Evolutionary conservation across 2,888 invertebrate species (phyloP).

Genomic region (Lasioglossum pauxillum): DNA sequence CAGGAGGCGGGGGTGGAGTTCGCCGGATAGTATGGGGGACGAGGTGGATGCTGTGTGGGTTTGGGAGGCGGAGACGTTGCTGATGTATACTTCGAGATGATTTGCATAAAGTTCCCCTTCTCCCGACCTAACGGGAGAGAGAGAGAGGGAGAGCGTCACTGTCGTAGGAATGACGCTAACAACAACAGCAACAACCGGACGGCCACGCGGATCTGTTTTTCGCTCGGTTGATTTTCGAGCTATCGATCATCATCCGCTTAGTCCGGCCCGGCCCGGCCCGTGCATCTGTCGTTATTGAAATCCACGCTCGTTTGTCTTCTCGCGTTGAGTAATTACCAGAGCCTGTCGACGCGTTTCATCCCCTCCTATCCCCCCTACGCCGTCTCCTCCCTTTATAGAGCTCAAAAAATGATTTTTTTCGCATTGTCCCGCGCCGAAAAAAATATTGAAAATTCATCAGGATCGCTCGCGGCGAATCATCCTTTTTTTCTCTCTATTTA

Average conservation of each 20-base stretch:
- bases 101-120: constrained; percentile 70
- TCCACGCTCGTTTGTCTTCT: constrained; percentile 61
- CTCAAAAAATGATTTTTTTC: constrained; percentile 13
- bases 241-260: constrained; percentile 53
- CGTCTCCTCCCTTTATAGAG: background rate
- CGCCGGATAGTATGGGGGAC: background rate
- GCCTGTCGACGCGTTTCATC: constrained; percentile 38
- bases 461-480: background rate
- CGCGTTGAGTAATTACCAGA: constrained; percentile 59
- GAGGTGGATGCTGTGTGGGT: background rate
- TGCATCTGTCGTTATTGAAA: constrained; percentile 58
- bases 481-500: background rate
- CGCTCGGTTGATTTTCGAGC: constrained; percentile 56
- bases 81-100: constrained; percentile 65
- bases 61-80: constrained; percentile 40
- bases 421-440: background rate
- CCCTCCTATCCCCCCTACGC: constrained; percentile 3
- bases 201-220: constrained; percentile 44
- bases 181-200: background rate
- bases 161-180: background rate
- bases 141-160: background rate
- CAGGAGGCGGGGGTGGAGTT: constrained; percentile 30
- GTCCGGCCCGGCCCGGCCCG: constrained; percentile 24
- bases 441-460: constrained; percentile 17
- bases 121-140: background rate